A percentile compares a stretch with the other conserved stretches of the same genome.
Conservation (phyloP, 35 echinoderm and acorn worm genomes). For the Ophioderma brevispina region DNA sequence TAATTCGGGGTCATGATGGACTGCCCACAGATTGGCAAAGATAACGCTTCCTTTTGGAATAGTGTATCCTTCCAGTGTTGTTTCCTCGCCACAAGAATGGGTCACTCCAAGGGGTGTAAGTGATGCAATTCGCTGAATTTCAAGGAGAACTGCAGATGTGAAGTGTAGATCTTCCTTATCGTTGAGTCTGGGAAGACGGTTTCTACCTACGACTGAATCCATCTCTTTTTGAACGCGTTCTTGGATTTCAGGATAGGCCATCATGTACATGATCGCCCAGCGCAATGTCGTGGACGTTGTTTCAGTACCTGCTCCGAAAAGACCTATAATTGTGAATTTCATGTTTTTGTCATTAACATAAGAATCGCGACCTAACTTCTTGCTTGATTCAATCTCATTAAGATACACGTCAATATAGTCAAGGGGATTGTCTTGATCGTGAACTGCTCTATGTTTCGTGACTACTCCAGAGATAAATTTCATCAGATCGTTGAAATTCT, state of each 20-base stretch:
- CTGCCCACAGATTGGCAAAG: background rate
- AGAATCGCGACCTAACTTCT: background rate
- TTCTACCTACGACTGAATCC: constrained; percentile 42
- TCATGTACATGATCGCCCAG: background rate
- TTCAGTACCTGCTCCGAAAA: background rate
- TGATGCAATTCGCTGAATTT: constrained; percentile 42
- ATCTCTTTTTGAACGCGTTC: constrained; percentile 45
- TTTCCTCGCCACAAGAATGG: constrained; percentile 9
- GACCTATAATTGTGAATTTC: background rate
- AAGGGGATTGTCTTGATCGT: background rate
- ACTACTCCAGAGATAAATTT: background rate
- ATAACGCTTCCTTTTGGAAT: background rate
- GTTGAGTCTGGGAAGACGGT: constrained; percentile 13
- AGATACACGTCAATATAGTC: constrained; percentile 10
- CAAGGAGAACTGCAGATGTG: constrained; percentile 55
- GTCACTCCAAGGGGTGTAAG: constrained; percentile 49
- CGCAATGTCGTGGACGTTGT: background rate
- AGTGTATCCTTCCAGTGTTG: background rate
- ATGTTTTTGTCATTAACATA: background rate
- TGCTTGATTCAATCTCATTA: background rate
- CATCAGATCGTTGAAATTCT: background rate
- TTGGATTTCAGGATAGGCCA: background rate
- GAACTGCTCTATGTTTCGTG: background rate
- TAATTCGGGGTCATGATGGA: background rate
- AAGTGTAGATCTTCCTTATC: constrained; percentile 66